These are phyloP conservation scores for Cossypha niveicapilla DNA, from an alignment of 2,797 vertebrate genomes.

Conservation along the genomic window DNA sequence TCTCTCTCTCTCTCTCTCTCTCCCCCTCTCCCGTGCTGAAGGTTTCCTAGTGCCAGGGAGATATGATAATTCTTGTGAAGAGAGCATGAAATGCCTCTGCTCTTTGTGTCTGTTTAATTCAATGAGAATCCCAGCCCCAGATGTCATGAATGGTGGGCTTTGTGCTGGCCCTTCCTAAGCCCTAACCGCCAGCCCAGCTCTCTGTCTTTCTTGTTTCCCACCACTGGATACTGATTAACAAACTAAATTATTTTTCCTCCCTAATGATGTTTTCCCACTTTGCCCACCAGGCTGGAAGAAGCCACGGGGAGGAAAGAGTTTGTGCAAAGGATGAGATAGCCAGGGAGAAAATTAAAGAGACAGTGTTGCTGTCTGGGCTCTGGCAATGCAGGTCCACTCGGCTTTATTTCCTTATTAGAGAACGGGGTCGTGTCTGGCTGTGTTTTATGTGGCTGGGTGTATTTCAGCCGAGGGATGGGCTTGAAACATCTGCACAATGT, in stretches of 20 bases:
- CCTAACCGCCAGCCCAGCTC: slow-evolving; percentile 62
- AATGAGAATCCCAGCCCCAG: slow-evolving; percentile 71
- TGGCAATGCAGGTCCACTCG: background rate
- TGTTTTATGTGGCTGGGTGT: slow-evolving; percentile 13
- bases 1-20: slow-evolving; percentile 38
- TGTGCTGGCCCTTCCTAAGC: slow-evolving; percentile 72
- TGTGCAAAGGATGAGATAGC: slow-evolving; percentile 63
- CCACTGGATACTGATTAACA: slow-evolving; percentile 71
- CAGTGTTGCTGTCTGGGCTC: slow-evolving; percentile 54
- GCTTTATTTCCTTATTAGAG: slow-evolving; percentile 62
- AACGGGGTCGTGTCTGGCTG: background rate
- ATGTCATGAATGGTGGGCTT: slow-evolving; percentile 74
- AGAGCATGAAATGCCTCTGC: slow-evolving; percentile 73
- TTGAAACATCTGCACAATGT: slow-evolving; percentile 28
- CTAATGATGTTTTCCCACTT: slow-evolving; percentile 72
- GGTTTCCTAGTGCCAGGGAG: slow-evolving; percentile 70
- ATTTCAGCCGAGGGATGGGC: background rate
- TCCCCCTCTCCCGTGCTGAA: slow-evolving; percentile 47
- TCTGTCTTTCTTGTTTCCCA: slow-evolving; percentile 70
- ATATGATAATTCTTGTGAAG: slow-evolving; percentile 74
- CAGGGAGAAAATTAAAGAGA: slow-evolving; percentile 65
- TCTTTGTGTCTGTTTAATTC: slow-evolving; percentile 78
- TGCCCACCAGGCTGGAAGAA: slow-evolving; percentile 67
- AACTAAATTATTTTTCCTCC: slow-evolving; percentile 72
- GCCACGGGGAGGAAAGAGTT: slow-evolving; percentile 63